Evolutionary conservation across 2,888 invertebrate genomes (phyloP), one percentile per base, ranked within the genome.

Genomic region (Tenthredo amoena): DNA sequence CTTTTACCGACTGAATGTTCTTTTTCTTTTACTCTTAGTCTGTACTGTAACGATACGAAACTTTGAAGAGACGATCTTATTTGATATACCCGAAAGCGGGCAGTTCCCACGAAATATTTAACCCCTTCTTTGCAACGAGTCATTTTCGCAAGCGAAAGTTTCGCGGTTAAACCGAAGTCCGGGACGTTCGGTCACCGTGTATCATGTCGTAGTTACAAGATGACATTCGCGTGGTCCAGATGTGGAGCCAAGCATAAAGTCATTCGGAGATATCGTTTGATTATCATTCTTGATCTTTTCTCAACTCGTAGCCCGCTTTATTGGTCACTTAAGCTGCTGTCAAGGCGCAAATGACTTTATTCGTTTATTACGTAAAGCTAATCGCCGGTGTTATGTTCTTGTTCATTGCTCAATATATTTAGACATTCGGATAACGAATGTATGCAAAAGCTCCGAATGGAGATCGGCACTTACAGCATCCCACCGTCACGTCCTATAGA

Each of bases 81-180:
- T 47, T 26, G 26, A 26, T 47, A 2, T 21, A 40, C 1, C 37
- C 68, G 31, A 40, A 40, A 37, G n/a, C 7, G n/a, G n/a, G 5
- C 21, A 72, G 18, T 72, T 21, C 40, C 76, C 50, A 55, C 21
- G 50, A 37, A 79, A 58, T 79, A 34, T 79, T 76, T 50, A 12
- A 76, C 31, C n/a, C 5, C 50, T 77, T 15, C 47, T 77, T 21
- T 43, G 72, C 50, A 21, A 31, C 12, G 31, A 31, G 50, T 81
- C n/a, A 62, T 81, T 81, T 81, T 65, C 50, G 55, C 18, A 55
- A 77, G 55, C 77, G 77, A 77, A 77, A 77, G 77, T 77, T 34
- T 77, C 62, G 81, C 81, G 81, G 81, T 43, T 58, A 62, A 40
- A 81, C 0, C n/a, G 6, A 81, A 58, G 40, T 37, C 81, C 40